Conservation (phyloP, 2,113 vertebrate species). For the Gymnarchus niloticus region DNA sequence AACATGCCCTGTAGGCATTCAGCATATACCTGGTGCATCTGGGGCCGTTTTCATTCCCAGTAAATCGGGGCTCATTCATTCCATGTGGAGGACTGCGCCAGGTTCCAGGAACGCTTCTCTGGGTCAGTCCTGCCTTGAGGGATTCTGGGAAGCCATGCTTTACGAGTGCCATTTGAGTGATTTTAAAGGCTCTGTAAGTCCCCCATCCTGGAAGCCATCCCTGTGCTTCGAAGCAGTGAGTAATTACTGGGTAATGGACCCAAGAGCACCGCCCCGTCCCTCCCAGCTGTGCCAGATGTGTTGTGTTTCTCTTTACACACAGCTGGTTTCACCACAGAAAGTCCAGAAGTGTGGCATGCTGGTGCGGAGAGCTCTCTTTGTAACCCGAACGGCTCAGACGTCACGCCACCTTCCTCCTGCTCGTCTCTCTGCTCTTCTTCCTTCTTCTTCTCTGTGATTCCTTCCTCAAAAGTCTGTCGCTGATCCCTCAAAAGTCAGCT, state of each 20-base stretch:
- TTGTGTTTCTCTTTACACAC: conserved; percentile 54
- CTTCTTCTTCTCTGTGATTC: too few species aligned
- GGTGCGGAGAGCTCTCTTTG: too few species aligned
- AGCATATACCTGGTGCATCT: too few species aligned
- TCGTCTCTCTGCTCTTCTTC: too few species aligned
- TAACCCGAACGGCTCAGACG: too few species aligned
- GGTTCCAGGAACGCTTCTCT: background rate
- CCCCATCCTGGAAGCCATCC: background rate
- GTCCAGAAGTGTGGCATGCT: too few species aligned
- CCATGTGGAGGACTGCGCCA: background rate
- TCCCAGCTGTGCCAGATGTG: background rate
- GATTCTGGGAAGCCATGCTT: background rate
- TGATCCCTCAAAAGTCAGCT: too few species aligned
- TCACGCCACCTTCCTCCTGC: too few species aligned
- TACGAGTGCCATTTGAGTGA: too few species aligned
- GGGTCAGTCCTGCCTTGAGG: background rate
- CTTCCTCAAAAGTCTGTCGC: too few species aligned
- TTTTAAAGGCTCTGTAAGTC: background rate
- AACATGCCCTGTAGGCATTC: background rate
- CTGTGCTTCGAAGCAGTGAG: conserved; percentile 51
- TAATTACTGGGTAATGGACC: conserved; percentile 59
- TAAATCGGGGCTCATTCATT: background rate
- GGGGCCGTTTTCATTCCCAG: background rate
- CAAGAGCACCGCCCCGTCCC: conserved; percentile 42
- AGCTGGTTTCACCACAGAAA: too few species aligned